Percentiles rank a stretch among this genome's conserved stretches.
Conservation (phyloP, 2,888 invertebrate genomes). For the Orthonychiurus folsomi region DNA sequence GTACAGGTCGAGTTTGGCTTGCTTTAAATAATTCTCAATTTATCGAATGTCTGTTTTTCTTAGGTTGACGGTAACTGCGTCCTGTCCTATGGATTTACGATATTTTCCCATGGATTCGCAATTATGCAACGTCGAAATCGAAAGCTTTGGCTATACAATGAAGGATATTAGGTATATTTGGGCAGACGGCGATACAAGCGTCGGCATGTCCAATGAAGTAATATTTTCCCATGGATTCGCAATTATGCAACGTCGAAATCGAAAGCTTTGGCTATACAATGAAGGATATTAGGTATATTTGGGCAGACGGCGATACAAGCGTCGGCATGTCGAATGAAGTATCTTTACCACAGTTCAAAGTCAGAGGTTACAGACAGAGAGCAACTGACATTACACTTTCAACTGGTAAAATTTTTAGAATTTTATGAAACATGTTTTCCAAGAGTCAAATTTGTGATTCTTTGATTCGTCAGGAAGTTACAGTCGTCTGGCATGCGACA, state of each 20-base stretch:
- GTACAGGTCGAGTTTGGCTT: constrained; percentile 51
- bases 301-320: constrained; percentile 89
- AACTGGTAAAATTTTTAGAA: constrained; percentile 66
- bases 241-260: constrained; percentile 88
- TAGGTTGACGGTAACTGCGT: constrained; percentile 87
- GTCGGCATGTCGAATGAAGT: constrained; percentile 92
- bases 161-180: constrained; percentile 88
- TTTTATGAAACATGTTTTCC: no score
- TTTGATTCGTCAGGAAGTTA: constrained; percentile 96
- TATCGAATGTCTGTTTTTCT: constrained; percentile 42
- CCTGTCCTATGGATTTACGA: constrained; percentile 92
- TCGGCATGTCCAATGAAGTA: constrained; percentile 89
- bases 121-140: constrained; percentile 89
- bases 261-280: constrained; percentile 96
- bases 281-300: constrained; percentile 87
- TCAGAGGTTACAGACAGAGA: constrained; percentile 88
- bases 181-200: constrained; percentile 89
- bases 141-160: constrained; percentile 99
- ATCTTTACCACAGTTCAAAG: constrained; percentile 94
- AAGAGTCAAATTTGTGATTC: no score
- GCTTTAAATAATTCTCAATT: constrained; percentile 9
- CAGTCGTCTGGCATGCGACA: constrained; percentile 88
- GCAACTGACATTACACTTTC: constrained; percentile 91
- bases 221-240: constrained; percentile 95
- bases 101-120: constrained; percentile 96